phyloP scores from a whole-genome alignment of 2,113 vertebrate genomes.

The Emydura subglobosa region DNA sequence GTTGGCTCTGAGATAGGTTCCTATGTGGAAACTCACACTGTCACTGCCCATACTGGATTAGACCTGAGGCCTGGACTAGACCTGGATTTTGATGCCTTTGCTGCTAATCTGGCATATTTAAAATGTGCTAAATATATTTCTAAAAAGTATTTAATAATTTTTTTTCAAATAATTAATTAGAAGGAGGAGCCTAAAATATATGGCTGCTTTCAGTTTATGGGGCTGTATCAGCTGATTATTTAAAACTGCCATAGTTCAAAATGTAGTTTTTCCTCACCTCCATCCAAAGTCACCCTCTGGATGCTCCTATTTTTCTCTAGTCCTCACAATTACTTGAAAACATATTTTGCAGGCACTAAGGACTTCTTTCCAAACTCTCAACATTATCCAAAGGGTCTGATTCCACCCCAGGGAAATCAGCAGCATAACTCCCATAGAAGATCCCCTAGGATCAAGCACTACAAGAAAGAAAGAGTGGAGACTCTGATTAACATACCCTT shows the following conservation, averaged over 20 bases:
- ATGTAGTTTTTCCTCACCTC: background rate
- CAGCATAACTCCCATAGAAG: background rate
- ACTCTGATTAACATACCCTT: background rate
- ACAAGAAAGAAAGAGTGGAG: background rate
- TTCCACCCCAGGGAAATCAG: background rate
- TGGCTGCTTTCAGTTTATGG: background rate
- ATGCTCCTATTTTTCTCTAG: background rate
- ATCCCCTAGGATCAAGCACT: background rate
- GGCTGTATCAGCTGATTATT: background rate
- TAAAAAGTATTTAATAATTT: background rate
- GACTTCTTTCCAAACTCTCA: background rate
- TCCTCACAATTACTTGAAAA: background rate
- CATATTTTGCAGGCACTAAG: background rate
- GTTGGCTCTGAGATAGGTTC: background rate
- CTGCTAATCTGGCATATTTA: background rate
- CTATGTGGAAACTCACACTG: no score
- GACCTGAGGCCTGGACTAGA: background rate
- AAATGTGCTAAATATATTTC: background rate
- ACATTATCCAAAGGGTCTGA: no score
- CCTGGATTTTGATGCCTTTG: background rate
- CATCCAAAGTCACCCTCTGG: background rate
- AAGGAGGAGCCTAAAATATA: background rate
- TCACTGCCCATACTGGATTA: background rate
- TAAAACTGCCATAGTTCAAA: background rate
- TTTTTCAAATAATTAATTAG: slow-evolving; percentile 1